Evolutionary conservation across 2,113 vertebrate species (phyloP), one percentile per base, ranked within the genome.

Genomic region (Brachyistius frenatus): DNA sequence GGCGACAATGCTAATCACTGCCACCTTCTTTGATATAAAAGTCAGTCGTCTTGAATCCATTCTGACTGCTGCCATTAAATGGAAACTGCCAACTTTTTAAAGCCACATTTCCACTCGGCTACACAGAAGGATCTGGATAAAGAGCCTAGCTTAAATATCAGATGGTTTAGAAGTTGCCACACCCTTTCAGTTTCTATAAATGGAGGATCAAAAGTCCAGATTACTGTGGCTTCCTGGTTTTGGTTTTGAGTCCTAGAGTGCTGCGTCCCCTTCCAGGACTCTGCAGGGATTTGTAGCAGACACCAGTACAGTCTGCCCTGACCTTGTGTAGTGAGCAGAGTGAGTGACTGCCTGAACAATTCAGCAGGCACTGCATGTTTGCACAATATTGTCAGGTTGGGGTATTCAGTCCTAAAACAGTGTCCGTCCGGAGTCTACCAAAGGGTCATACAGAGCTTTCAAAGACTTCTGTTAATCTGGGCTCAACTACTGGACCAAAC

Each of bases 271-370:
- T 76, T 76, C 50, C 72, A 72, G 66, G 69, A 81, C 89, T 87
- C 81, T 76, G 80, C 47, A 30, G 77, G 81, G 80, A 87, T 90
- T 88, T 90, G 84, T 79, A 71, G 79, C 61, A 58, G 66, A 83
- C 78, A 83, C 81, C 61, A 31, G 57, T 61, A 66, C 30, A 13
- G 69, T 46, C 50, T 11, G 66, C 36, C 58, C 63, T 81, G 76
- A 87, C 84, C 76, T 85, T 76, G 49, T 83, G 89, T 67, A 73
- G 76, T 32, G 72, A 82, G n/a, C 72, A 80, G 47, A 74, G 52
- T 57, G 79, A 63, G 68, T 35, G 30, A 10, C 47, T 44, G 62
- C 62, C 23, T 52, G 30, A 73, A 14, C 57, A 30, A 57, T 41
- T 73, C 35, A 72, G 32, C 64, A 47, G 44, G n/a, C 33, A 8